Base-by-base conservation (phyloP, 1,140 invertebrate genomes). In the Oscheius sp. region DNA sequence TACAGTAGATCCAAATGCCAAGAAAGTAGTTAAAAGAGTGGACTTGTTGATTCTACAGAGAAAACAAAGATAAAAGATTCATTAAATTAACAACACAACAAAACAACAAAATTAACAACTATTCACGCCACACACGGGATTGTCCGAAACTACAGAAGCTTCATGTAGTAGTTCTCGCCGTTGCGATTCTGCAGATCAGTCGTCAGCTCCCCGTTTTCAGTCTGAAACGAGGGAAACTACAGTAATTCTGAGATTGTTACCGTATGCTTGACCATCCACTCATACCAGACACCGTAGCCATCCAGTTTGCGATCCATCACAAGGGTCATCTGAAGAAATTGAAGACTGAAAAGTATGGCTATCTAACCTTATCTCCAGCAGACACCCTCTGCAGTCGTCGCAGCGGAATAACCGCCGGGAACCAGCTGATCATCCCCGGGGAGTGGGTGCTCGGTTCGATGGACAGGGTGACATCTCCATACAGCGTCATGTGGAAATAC, bases 361-460 rank as follows among this genome's bases (percentile, higher is more conserved):
- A 18, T 23, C 28, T 2, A 63, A 74, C 65, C 34, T 61, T 77
- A 26, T 63, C 73, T 28, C 74, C 79, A 15, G 75, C 38, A 18
- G 15, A 36, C 38, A 79, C 64, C 46, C 69, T 38, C 18, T 82
- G 7, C 35, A 73, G 65, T 20, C 80, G 35, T 38, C 82, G 46
- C 13, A 82, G 67, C 2, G 80, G 80, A 52, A 82, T 61, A 29
- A 82, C 63, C 1, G 79, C 82, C 1, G 80, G 81, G 61, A 84
- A 83, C 80, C 80, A 80, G 23, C 78, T 82, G 18, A 79, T 31
- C 66, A 79, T 75, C 35, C 45, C 73, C 3, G 52, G 32, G 10
- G 79, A 76, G 13, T 80, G 63, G 18, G 73, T 52, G 18, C 36
- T 34, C 13, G 79, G 79, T 38, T 61, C 65, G 26, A 73, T 80